Evolutionary conservation across 2,113 vertebrate genomes (phyloP).

Genomic region (Sialia sialis): DNA sequence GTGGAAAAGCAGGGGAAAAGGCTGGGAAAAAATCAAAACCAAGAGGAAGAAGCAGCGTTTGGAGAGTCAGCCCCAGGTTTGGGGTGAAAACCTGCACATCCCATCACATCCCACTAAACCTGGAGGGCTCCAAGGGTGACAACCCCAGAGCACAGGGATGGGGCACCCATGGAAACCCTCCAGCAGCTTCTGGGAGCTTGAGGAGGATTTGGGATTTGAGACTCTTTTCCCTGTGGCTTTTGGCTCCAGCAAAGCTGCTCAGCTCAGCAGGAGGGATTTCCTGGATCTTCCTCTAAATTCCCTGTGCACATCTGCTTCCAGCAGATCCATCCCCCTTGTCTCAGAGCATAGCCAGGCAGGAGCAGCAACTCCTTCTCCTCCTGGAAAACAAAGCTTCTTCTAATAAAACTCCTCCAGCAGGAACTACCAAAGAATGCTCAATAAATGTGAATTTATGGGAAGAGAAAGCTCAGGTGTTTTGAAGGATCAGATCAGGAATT

Average conservation of each 20-base stretch:
- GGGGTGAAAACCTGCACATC: neutral
- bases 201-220: neutral
- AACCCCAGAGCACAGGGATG: neutral
- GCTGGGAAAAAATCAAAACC: neutral
- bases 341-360: neutral
- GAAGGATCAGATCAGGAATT: neutral
- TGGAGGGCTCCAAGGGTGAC: neutral
- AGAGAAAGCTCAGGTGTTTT: neutral
- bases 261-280: neutral
- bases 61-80: fast-evolving
- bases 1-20: neutral
- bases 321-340: neutral
- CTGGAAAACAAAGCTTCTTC: neutral
- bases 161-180: no score
- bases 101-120: neutral
- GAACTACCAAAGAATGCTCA: neutral
- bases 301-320: neutral
- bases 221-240: fast-evolving
- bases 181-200: neutral
- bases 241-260: neutral
- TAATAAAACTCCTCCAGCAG: neutral
- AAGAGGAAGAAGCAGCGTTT: neutral
- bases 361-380: neutral
- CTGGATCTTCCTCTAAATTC: neutral
- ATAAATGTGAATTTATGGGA: neutral